phyloP scores from a whole-genome alignment of 2,113 vertebrate genomes.

The Triplophysa dalaica region DNA sequence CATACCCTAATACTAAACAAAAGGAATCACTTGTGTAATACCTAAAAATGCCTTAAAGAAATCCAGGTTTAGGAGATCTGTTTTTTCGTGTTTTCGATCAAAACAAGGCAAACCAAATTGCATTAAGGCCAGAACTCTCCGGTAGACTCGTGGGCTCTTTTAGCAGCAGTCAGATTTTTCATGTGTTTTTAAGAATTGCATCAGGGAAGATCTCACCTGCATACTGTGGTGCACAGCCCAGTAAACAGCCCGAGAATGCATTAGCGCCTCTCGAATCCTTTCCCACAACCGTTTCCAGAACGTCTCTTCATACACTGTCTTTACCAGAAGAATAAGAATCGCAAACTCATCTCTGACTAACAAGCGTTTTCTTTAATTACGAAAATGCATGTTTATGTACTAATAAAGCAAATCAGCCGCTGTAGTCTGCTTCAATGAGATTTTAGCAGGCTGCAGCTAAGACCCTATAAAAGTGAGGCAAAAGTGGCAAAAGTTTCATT shows the following conservation, averaged over 20 bases:
- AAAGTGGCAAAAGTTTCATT: conserved; percentile 65
- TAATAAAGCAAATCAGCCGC: conserved; percentile 75
- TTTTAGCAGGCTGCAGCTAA: conserved; percentile 67
- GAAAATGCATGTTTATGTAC: conserved; percentile 65
- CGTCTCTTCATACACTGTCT: background rate
- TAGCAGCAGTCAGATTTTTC: background rate
- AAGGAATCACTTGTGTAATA: conserved; percentile 25
- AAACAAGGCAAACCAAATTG: background rate
- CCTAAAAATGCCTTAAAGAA: background rate
- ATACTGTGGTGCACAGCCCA: background rate
- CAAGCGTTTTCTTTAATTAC: conserved; percentile 1
- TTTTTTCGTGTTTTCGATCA: background rate
- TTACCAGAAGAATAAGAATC: background rate
- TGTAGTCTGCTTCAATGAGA: conserved; percentile 68
- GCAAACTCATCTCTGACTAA: background rate
- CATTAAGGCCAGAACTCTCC: background rate
- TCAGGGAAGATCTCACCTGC: background rate
- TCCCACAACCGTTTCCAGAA: background rate
- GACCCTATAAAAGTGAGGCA: conserved; percentile 73
- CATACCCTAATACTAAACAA: conserved; percentile 27
- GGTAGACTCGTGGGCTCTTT: background rate
- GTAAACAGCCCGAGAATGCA: background rate
- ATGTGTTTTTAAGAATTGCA: background rate
- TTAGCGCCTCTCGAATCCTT: background rate
- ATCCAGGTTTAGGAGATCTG: background rate